Percentiles rank a stretch among this genome's conserved stretches.
These are phyloP conservation scores for Nycteola revayana DNA, from an alignment of 2,888 invertebrate species.

Conservation along the genomic window DNA sequence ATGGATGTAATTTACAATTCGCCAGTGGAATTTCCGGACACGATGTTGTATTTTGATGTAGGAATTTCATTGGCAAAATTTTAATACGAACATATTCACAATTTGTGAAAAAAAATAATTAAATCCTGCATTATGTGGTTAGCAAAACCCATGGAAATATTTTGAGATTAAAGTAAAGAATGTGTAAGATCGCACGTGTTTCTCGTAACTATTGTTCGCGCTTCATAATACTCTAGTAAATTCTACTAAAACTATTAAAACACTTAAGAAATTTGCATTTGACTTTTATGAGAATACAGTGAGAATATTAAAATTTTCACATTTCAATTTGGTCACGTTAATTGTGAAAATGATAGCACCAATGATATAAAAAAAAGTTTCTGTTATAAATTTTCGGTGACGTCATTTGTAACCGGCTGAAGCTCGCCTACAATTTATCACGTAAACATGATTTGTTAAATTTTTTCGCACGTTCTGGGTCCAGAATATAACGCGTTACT, in stretches of 20 bases:
- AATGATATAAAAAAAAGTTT: conserved; percentile 18
- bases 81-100: too few relatives aligned
- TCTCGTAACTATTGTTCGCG: conserved; percentile 11
- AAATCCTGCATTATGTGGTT: too few relatives aligned
- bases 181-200: conserved; percentile 4
- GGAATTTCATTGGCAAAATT: too few relatives aligned
- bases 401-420: conserved; percentile 18
- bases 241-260: conserved; percentile 7
- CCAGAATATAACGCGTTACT: conserved; percentile 1
- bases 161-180: conserved; percentile 16
- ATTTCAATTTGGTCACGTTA: conserved; percentile 9
- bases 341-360: conserved; percentile 12
- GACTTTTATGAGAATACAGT: conserved; percentile 19
- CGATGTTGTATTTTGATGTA: too few relatives aligned
- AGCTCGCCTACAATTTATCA: conserved; percentile 16
- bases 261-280: conserved; percentile 13
- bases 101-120: too few relatives aligned
- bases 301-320: conserved; percentile 8
- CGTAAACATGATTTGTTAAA: conserved; percentile 12
- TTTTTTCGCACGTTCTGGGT: conserved; percentile 7
- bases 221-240: conserved; percentile 8
- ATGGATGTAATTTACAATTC: conserved; percentile 1
- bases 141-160: conserved; percentile 6
- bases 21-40: too few relatives aligned
- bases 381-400: conserved; percentile 16